Evolutionary conservation across 2,113 vertebrate genomes (phyloP).

Genomic region (Alexandromys fortis): DNA sequence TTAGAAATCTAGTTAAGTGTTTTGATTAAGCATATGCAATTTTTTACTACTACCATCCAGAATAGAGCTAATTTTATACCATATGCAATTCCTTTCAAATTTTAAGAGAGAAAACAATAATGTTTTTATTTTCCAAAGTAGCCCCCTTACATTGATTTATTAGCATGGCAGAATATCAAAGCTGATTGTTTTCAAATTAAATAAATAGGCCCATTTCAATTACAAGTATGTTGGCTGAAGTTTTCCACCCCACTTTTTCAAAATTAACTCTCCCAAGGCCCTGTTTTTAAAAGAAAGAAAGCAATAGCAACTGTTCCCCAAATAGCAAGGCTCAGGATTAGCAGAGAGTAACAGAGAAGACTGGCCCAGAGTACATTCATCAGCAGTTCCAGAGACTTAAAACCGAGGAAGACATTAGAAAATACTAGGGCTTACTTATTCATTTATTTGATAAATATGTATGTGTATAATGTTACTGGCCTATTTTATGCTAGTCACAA

Average conservation of each 20-base stretch:
- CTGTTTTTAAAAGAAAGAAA: not conserved
- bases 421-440: not conserved
- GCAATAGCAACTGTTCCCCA: not conserved
- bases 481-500: not conserved
- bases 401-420: not conserved
- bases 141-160: not conserved
- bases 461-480: not conserved
- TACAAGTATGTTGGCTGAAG: not conserved
- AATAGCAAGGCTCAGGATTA: not conserved
- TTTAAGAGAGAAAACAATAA: not conserved
- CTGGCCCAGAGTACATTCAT: not conserved
- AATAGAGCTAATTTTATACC: conserved; percentile 18
- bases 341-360: not conserved
- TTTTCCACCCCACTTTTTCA: not conserved
- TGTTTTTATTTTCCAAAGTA: not conserved
- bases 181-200: conserved; percentile 35
- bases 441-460: not conserved
- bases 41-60: not conserved
- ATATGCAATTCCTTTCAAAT: not conserved
- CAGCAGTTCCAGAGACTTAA: not conserved
- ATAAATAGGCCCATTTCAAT: not conserved
- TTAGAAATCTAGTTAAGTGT: not conserved
- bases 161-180: conserved; percentile 6
- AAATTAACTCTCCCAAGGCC: not conserved
- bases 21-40: not conserved